Evolutionary conservation across 1,140 invertebrate genomes (phyloP).

Genomic region (Drosophila fuyamai): DNA sequence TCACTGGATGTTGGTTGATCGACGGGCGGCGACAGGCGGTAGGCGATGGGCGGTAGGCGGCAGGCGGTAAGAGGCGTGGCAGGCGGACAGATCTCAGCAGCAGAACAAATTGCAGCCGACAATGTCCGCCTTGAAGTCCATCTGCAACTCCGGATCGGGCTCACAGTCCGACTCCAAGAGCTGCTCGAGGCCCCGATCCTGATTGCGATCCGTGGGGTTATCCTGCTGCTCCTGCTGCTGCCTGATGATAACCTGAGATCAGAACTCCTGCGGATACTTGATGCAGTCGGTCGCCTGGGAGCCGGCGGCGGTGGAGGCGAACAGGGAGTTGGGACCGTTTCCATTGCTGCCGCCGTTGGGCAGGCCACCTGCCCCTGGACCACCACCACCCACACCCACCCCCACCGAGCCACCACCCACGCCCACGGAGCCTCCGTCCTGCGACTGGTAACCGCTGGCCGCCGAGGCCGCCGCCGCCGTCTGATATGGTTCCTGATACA

Average conservation of each 20-base stretch:
- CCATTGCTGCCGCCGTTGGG: conserved; percentile 45
- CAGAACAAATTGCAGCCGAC: conserved; percentile 72
- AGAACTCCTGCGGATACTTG: conserved; percentile 85
- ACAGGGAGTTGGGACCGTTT: conserved; percentile 65
- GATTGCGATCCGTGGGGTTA: conserved; percentile 10
- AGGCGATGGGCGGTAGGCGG: conserved; percentile 37
- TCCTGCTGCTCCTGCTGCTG: conserved; percentile 39
- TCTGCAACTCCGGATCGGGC: conserved; percentile 55
- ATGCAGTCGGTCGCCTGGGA: conserved; percentile 82
- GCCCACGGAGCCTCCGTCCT: conserved; percentile 49
- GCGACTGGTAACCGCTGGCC: conserved; percentile 83
- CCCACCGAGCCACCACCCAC: conserved; percentile 17
- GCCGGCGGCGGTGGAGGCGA: conserved; percentile 62
- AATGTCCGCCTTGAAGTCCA: conserved; percentile 73
- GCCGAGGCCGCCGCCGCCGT: conserved; percentile 84
- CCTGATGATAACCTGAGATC: conserved; percentile 84
- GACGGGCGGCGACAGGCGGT: conserved; percentile 66
- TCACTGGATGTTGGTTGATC: conserved; percentile 78
- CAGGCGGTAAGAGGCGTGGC: conserved; percentile 26
- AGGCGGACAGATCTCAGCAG: conserved; percentile 55
- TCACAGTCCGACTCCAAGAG: conserved; percentile 54
- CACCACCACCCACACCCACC: conserved; percentile 22
- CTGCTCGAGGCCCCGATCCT: conserved; percentile 31
- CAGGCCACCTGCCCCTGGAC: conserved; percentile 24
- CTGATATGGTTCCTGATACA: conserved; percentile 86